Conservation (phyloP, 2,797 vertebrate species). For the Babyrousa celebensis region DNA sequence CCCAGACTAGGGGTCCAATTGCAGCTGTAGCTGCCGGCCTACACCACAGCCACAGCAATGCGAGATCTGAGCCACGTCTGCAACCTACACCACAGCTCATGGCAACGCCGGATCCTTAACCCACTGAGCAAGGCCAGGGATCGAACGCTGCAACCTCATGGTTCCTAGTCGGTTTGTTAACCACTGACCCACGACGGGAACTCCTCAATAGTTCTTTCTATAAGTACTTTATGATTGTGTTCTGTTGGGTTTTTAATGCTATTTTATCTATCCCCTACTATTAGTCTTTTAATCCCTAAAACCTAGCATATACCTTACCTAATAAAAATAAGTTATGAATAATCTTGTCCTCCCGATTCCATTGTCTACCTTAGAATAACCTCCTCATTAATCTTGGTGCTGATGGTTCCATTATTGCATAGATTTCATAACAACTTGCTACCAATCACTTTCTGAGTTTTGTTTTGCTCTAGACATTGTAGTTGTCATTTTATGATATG, state of each 20-base stretch:
- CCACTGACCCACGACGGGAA: too few species aligned
- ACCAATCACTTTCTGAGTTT: not conserved
- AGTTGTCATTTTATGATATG: not conserved
- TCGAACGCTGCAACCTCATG: too few species aligned
- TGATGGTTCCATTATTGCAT: not conserved
- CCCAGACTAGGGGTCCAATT: too few species aligned
- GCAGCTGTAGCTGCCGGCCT: too few species aligned
- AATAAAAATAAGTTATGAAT: not conserved
- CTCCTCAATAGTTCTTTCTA: too few species aligned
- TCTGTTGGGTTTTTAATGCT: not conserved
- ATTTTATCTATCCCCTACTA: not conserved
- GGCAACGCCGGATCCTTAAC: too few species aligned
- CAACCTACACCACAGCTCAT: too few species aligned
- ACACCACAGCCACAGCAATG: too few species aligned
- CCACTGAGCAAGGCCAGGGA: too few species aligned
- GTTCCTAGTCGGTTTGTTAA: too few species aligned
- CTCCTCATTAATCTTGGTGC: not conserved
- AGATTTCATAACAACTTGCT: not conserved
- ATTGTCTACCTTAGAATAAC: not conserved
- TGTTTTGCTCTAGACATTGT: not conserved
- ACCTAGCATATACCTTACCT: not conserved
- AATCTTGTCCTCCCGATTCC: not conserved
- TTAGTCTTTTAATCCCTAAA: not conserved
- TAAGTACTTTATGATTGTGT: not conserved
- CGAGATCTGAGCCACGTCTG: too few species aligned